Evolutionary conservation across 2,797 vertebrate genomes (phyloP).

Genomic region (Eospalax fontanierii): DNA sequence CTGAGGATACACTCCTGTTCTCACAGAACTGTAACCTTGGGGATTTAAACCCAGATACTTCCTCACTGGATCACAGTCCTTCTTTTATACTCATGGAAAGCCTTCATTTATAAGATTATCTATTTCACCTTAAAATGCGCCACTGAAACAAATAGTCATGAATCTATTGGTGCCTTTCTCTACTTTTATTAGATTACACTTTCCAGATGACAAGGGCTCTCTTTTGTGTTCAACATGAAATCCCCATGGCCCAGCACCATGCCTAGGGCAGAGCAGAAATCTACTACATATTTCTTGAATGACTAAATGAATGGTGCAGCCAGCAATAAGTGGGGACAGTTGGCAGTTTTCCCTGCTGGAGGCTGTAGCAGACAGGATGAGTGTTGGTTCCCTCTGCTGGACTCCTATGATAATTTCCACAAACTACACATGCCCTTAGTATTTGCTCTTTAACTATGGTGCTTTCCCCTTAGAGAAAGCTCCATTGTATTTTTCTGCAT

Average conservation of each 20-base stretch:
- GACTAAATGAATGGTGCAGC: neutral
- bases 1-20: neutral
- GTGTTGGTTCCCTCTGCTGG: neutral
- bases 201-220: neutral
- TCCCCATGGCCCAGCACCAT: neutral
- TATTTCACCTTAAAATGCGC: conserved; percentile 4
- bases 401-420: neutral
- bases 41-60: neutral
- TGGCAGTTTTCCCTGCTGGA: neutral
- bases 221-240: conserved; percentile 15
- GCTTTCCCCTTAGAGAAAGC: neutral
- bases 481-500: neutral
- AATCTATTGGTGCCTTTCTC: neutral
- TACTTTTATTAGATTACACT: neutral
- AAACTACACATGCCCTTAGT: neutral
- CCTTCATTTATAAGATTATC: neutral
- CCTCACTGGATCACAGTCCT: neutral
- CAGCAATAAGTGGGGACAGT: neutral
- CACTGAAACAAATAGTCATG: neutral
- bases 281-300: neutral
- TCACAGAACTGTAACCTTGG: neutral
- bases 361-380: neutral
- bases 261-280: neutral
- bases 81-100: neutral
- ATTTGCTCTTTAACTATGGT: neutral